A percentile compares a stretch with the other conserved stretches of the same genome.
These are phyloP conservation scores for Aleiodes leptofemur DNA, from an alignment of 2,888 invertebrate species.

Conservation along the genomic window DNA sequence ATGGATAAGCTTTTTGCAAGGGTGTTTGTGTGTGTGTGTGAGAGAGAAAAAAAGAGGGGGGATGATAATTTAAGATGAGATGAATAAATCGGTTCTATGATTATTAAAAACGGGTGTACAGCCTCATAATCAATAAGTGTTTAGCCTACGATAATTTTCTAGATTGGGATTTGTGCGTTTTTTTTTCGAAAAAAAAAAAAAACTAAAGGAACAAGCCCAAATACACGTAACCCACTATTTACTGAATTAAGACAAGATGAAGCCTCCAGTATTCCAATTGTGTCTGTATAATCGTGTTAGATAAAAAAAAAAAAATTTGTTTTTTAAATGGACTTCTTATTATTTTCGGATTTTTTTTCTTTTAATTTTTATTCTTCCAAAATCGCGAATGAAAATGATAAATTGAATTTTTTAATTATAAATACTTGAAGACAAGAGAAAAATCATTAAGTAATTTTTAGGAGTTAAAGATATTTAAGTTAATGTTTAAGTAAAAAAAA, in stretches of 20 bases:
- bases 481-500: constrained; percentile 36
- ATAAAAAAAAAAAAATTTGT: constrained; percentile 2
- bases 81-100: constrained; percentile 11
- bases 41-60: too few relatives aligned
- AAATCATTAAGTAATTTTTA: constrained; percentile 47
- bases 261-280: constrained; percentile 70
- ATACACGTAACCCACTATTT: constrained; percentile 6
- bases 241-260: constrained; percentile 51
- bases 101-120: constrained; percentile 48
- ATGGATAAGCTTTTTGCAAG: too few relatives aligned
- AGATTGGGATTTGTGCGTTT: constrained; percentile 52
- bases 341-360: constrained; percentile 41
- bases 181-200: constrained; percentile 44
- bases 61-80: not conserved
- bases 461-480: constrained; percentile 48
- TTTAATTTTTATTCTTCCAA: constrained; percentile 51
- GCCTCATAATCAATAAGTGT: constrained; percentile 60
- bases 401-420: not conserved
- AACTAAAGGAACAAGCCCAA: not conserved
- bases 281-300: constrained; percentile 68
- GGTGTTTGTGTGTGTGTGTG: too few relatives aligned
- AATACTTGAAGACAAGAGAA: not conserved
- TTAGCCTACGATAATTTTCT: constrained; percentile 55
- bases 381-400: constrained; percentile 44
- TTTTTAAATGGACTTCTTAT: not conserved